Evolutionary conservation across 2,888 invertebrate species (phyloP), one percentile per base, ranked within the genome.

Genomic region (Caenorhabditis wallacei): DNA sequence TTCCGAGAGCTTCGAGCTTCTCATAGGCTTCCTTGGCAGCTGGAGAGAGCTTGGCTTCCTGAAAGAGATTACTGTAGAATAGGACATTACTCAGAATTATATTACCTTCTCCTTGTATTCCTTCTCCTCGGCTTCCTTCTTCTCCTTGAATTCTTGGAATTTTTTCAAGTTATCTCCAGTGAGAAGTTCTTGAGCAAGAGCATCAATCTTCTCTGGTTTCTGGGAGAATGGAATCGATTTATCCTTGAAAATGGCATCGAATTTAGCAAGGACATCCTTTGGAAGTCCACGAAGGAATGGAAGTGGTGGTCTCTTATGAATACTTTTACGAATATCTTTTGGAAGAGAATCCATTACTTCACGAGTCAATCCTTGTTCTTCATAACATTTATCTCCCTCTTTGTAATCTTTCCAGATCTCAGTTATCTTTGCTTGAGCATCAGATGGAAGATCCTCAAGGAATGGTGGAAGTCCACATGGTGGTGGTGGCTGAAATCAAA

Each of bases 391-490:
- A 48, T 86, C 87, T 68, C 88, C 88, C 46, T 87, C 87, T 61
- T 85, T 86, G 82, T 83, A 88, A 57, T 86, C 81, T 59, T 85
- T 86, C 87, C 87, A 87, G 57, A 87, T 87, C n/a, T 81, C 85
- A 35, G 69, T 82, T 63, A 87, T 71, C 56, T 84, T 85, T 5
- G 70, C 66, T 59, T 87, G 80, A 22, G 80, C 82, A 51, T 86
- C 86, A 18, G 56, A 76, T 46, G 87, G 87, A 35, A 87, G 80
- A 51, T 84, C 79, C 57, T 84, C 87, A 22, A 85, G 51, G 81
- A 84, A 87, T 54, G 85, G 82, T 53, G 87, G 87, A 11, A 85
- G 68, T 61, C 86, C 87, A 40, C 87, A 87, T 59, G 84, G 86
- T 63, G 84, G 82, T 61, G 71, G 71, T 71, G 56, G 81, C 70